phyloP scores from a whole-genome alignment of 1,140 invertebrate genomes.

The Papilio aristodemus region DNA sequence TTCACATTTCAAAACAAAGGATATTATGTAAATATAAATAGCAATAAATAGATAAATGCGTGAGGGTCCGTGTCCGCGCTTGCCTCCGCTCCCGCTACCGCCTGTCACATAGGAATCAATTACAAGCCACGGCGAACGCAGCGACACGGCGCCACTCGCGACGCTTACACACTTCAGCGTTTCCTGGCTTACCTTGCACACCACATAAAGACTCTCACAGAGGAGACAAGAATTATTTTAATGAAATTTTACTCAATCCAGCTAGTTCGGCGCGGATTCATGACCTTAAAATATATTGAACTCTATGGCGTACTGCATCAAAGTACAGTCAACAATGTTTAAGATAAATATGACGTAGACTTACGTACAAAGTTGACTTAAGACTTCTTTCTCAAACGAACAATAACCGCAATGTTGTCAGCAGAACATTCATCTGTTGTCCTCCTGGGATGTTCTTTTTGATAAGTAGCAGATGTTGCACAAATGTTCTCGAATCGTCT shows the following conservation, averaged over 20 bases:
- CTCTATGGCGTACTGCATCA: too few species aligned
- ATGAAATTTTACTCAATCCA: background rate
- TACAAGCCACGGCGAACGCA: conserved; percentile 42
- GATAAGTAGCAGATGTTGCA: too few species aligned
- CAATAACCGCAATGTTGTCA: too few species aligned
- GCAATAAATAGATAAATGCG: background rate
- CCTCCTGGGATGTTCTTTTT: too few species aligned
- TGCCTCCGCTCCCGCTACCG: background rate
- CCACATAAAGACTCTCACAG: background rate
- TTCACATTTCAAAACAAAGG: too few species aligned
- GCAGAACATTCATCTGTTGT: too few species aligned
- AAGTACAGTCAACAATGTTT: too few species aligned
- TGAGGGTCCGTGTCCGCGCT: background rate
- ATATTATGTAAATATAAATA: background rate
- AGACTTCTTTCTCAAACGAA: too few species aligned
- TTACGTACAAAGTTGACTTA: too few species aligned
- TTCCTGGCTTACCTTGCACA: conserved; percentile 27
- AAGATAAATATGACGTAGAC: too few species aligned
- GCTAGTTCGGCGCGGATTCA: background rate
- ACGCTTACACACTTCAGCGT: conserved; percentile 51
- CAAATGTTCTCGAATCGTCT: too few species aligned
- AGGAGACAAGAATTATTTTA: background rate
- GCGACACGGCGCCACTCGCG: conserved; percentile 39
- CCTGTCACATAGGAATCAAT: conserved; percentile 65
- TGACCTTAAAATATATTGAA: background rate